phyloP scores from a whole-genome alignment of 1,140 invertebrate genomes.

The Tetranychus urticae region DNA sequence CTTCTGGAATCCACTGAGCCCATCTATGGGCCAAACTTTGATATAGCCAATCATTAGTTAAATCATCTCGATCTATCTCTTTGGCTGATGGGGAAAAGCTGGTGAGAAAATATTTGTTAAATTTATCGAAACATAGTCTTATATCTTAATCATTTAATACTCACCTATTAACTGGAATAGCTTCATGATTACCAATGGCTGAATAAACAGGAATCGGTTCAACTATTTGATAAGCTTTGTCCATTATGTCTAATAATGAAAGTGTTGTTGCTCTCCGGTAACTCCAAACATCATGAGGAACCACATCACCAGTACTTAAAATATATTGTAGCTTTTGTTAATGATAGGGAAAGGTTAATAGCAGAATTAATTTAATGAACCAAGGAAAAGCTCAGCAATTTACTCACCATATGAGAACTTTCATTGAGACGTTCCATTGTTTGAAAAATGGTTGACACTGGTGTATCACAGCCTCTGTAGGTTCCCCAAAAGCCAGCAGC shows the following conservation, averaged over 20 bases:
- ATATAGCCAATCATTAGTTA: conserved; percentile 72
- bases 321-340: conserved; percentile 50
- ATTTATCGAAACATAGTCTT: background rate
- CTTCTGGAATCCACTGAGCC: conserved; percentile 62
- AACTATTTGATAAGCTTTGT: background rate
- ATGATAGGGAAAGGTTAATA: background rate
- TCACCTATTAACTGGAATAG: conserved; percentile 68
- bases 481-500: conserved; percentile 74
- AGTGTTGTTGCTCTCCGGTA: conserved; percentile 63
- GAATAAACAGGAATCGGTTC: conserved; percentile 43
- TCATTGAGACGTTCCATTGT: conserved; percentile 35
- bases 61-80: conserved; percentile 32
- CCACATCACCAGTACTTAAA: conserved; percentile 89
- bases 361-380: background rate
- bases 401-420: background rate
- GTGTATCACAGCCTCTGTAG: conserved; percentile 64
- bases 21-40: conserved; percentile 60
- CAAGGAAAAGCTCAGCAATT: background rate
- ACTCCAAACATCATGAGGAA: conserved; percentile 91
- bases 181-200: conserved; percentile 84
- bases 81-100: conserved; percentile 62
- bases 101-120: too few relatives aligned
- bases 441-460: conserved; percentile 65
- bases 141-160: background rate
- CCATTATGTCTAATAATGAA: background rate